Conservation (phyloP, 2,888 invertebrate genomes). For the Mimas tiliae region DNA sequence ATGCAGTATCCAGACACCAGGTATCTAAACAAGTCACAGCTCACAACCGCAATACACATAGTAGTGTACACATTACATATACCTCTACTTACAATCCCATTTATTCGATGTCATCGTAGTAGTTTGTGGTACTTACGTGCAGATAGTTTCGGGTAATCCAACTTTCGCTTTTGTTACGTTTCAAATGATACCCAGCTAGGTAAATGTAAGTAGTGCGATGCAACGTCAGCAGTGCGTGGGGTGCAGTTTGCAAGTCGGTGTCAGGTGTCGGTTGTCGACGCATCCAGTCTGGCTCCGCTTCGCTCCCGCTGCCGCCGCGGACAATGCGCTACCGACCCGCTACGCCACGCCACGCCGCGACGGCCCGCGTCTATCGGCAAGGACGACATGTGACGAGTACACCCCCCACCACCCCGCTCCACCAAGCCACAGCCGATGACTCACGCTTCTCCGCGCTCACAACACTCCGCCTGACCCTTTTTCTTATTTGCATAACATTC, state of each 20-base stretch:
- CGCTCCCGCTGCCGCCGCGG: not conserved
- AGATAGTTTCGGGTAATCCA: not conserved
- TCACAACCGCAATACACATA: not conserved
- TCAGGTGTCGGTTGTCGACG: slow-evolving; percentile 14
- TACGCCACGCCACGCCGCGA: slow-evolving; percentile 1
- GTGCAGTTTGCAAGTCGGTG: slow-evolving; percentile 3
- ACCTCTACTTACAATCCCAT: not conserved
- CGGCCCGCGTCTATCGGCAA: not conserved
- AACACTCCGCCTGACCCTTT: slow-evolving; percentile 26
- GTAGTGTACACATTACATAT: not conserved
- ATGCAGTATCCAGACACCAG: not conserved
- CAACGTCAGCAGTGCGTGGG: not conserved
- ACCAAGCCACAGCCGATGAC: slow-evolving; percentile 5
- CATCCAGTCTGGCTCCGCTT: slow-evolving; percentile 16
- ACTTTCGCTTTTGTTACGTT: slow-evolving; percentile 12
- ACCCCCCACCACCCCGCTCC: not conserved
- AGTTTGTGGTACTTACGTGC: not conserved
- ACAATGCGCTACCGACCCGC: slow-evolving; percentile 9
- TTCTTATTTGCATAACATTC: slow-evolving; percentile 29
- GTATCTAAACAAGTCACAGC: not conserved
- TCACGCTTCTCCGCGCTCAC: slow-evolving; percentile 3
- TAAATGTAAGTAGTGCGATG: not conserved
- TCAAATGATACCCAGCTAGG: not conserved
- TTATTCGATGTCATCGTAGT: not conserved
- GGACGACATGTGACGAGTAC: slow-evolving; percentile 2